Base-by-base conservation (phyloP, 1,140 invertebrate species). In the Apis cerana region DNA sequence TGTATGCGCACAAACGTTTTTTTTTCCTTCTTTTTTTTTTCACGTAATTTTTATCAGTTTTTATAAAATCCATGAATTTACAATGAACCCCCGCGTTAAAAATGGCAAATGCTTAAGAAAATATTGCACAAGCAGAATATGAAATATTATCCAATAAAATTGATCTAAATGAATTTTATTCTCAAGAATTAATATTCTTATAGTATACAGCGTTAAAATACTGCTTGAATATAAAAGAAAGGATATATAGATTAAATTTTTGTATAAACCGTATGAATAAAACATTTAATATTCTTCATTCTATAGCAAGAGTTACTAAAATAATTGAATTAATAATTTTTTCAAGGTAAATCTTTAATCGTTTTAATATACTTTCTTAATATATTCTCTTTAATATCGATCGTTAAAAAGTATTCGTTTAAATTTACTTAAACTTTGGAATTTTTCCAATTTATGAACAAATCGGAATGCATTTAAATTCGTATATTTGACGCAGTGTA, bases 31-130 rank as follows among this genome's bases (percentile, higher is more conserved):
- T 8, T 62, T 62, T 8, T 13, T 19, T 58, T 58, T 9, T 21
- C 7, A 71, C n/a, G n/a, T 59, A 33, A 48, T 50, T 54, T 62
- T 7, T 59, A 23, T 23, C 17, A 69, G 54, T 74, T 75, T 43
- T 19, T 9, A 19, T 21, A 33, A 67, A 68, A 58, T 67, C 54
- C n/a, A 81, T 59, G 64, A 81, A 76, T 81, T 59, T 19, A 19
- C 62, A 48, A 27, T 75, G 62, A 81, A 67, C 48, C 56, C 21
- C 3, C n/a, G 33, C 33, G 43, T 54, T 74, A 17, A 58, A 56
- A 43, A 59, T 21, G 2, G 12, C 17, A 12, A 33, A 79, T 27
- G 15, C 7, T 54, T 43, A 10, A 12, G 33, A 23, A 61, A 21
- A 50, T 15, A 43, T 19, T 13, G 13, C 56, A 19, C 21, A 54